Base-by-base conservation (phyloP, 2,888 invertebrate genomes). In the Strigamia crassipes region DNA sequence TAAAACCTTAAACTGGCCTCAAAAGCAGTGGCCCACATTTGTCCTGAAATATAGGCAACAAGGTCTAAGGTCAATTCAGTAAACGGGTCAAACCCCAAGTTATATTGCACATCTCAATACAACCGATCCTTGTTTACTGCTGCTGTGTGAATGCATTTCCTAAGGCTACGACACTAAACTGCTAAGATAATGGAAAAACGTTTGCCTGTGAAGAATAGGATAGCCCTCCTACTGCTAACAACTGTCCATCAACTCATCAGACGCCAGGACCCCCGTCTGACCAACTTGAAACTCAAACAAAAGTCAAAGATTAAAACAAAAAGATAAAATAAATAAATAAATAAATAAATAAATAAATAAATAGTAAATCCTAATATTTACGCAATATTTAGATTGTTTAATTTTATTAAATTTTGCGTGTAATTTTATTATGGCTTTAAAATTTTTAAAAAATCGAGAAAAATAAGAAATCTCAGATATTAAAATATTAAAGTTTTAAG, bases 31-130 rank as follows among this genome's bases (percentile, higher is more conserved):
- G 73, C 73, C 23, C 73, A 73, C 73, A 73, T 73, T 73, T 73
- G 73, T 73, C 31, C 73, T 73, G 73, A 73, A 73, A 73, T 73
- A 73, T 73, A 73, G 73, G 73, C 73, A 73, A 73, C 73, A 13
- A 73, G 73, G 31, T 12, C 73, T 73, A 73, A 73, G 73, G 73
- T 73, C 73, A 73, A 27, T 73, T 73, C 73, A 73, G 73, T 13
- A 73, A 73, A 73, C 73, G 27, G 73, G 73, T 73, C 73, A 73
- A 73, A 73, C 73, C 31, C 73, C 31, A 2, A 73, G 73, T 73
- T 73, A 73, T 73, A 73, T 73, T 73, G 73, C 73, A 73, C 73
- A 73, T 73, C 73, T 73, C 73, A 31, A 73, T 73, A 73, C 73
- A 31, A 73, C 73, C 31, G 23, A 27, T 23, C 73, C 73, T 73